A percentile compares a stretch with the other conserved stretches of the same genome.
Conservation (phyloP, 2,797 vertebrate species). For the Xenops minutus region DNA sequence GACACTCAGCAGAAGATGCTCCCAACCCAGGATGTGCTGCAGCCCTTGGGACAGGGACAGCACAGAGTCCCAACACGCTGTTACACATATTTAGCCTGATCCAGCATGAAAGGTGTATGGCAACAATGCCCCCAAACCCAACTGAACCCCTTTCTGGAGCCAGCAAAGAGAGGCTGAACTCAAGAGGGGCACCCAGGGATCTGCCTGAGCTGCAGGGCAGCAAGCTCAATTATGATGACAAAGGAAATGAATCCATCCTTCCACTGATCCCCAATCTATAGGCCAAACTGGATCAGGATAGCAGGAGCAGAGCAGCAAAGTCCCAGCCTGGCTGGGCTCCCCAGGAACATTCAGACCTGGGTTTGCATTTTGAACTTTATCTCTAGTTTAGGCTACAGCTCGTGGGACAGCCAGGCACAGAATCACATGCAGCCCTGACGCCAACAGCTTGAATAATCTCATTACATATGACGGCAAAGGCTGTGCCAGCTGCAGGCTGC, state of each 20-base stretch:
- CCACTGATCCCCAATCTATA: fast-evolving
- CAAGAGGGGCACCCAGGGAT: not conserved
- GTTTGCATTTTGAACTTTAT: not conserved
- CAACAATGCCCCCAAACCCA: fast-evolving
- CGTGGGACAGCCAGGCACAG: not conserved
- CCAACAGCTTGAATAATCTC: constrained; percentile 26
- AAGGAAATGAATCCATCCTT: not conserved
- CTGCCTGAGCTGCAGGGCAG: not conserved
- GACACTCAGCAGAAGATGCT: not conserved
- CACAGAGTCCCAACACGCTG: not conserved
- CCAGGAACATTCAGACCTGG: constrained; percentile 48
- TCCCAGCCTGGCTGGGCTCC: not conserved
- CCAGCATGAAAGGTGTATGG: fast-evolving
- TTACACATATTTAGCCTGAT: not conserved
- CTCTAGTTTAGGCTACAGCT: constrained; percentile 22
- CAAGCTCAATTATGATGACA: fast-evolving
- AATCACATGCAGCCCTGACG: constrained; percentile 41
- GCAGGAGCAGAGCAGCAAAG: not conserved
- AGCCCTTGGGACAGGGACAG: not conserved
- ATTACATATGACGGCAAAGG: not conserved
- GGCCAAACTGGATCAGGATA: not conserved
- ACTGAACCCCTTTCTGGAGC: not conserved
- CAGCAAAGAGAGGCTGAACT: not conserved
- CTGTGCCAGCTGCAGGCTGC: not conserved
- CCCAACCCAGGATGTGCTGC: not conserved